Conservation (phyloP, 1,140 invertebrate species). For the Anastrepha ludens region DNA sequence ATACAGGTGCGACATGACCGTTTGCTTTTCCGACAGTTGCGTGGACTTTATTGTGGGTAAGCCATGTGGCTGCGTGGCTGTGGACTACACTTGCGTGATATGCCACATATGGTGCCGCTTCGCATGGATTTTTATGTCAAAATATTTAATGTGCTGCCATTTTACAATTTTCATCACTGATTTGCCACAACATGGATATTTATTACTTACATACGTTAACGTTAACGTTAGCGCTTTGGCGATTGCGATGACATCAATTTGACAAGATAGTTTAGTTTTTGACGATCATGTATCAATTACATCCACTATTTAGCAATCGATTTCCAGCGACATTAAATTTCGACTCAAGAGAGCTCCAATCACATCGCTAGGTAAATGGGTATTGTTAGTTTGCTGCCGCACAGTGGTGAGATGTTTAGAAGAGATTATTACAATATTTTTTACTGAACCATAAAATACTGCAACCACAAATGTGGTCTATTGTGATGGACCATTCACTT, state of each 20-base stretch:
- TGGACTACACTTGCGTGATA: background rate
- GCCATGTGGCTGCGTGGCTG: background rate
- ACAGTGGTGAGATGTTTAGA: no score
- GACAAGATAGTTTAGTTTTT: background rate
- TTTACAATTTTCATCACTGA: background rate
- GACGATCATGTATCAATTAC: no score
- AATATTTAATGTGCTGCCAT: slow-evolving; percentile 3
- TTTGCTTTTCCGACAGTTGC: background rate
- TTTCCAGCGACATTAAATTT: no score
- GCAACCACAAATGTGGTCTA: no score
- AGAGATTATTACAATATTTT: no score
- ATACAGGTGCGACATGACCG: background rate
- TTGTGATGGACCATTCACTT: no score
- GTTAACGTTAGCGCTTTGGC: background rate
- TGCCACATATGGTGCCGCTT: slow-evolving; percentile 29
- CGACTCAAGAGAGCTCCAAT: no score
- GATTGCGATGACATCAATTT: slow-evolving; percentile 8
- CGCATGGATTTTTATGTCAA: slow-evolving; percentile 6
- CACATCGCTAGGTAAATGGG: no score
- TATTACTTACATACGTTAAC: background rate
- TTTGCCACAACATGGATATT: slow-evolving; percentile 18
- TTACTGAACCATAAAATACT: no score
- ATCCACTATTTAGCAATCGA: no score
- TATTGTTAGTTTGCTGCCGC: no score
- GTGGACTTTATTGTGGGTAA: background rate